A percentile compares a stretch with the other conserved stretches of the same genome.
phyloP scores from a whole-genome alignment of 2,888 invertebrate genomes.

The Ethmia dodecea region DNA sequence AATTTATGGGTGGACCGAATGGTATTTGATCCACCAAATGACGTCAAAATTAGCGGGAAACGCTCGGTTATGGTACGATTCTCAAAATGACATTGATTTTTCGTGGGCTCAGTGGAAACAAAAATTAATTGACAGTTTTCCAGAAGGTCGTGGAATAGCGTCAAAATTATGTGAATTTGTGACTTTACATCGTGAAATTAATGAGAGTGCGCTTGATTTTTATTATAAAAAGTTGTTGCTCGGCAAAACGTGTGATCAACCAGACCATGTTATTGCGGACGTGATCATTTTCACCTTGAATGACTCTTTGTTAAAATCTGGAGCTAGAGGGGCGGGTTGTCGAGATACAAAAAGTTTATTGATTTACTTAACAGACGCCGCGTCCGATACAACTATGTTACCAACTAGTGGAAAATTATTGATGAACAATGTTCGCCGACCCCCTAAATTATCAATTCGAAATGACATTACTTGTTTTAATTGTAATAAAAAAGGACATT shows the following conservation, averaged over 20 bases:
- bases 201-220: conserved; percentile 7
- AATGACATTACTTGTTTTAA: background rate
- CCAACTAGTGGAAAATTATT: background rate
- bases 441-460: background rate
- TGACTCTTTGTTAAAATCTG: conserved; percentile 11
- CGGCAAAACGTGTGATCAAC: conserved; percentile 7
- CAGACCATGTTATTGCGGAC: conserved; percentile 10
- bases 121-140: conserved; percentile 5
- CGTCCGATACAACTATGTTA: background rate
- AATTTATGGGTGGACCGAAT: conserved; percentile 12
- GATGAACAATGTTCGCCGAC: background rate
- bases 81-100: conserved; percentile 8
- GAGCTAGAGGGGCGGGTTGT: conserved; percentile 13
- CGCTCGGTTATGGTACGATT: conserved; percentile 9
- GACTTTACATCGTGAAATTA: conserved; percentile 1
- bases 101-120: conserved; percentile 11
- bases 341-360: conserved; percentile 9
- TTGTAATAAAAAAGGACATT: background rate
- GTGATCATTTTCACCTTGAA: conserved; percentile 12
- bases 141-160: conserved; percentile 7
- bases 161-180: conserved; percentile 4
- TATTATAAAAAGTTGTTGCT: conserved; percentile 10
- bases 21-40: conserved; percentile 11
- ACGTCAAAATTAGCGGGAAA: conserved; percentile 9
- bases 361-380: conserved; percentile 8